Base-by-base conservation (phyloP, 2,113 vertebrate species). In the Indicator maculatus region DNA sequence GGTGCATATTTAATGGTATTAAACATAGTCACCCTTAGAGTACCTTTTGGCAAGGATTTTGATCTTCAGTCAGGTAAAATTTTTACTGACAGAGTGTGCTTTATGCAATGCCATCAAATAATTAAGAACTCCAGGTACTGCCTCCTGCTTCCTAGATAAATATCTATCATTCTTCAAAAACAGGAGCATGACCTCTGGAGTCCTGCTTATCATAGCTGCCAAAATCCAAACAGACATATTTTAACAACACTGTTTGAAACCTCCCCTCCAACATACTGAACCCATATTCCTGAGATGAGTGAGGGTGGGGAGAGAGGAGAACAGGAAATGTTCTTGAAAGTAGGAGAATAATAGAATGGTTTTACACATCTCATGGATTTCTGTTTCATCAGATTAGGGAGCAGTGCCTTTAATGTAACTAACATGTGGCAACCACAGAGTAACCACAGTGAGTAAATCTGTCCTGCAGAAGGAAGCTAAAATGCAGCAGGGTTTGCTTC, bases 391-490 rank as follows among this genome's bases (percentile, higher is more conserved):
- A 91, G 88, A 83, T 90, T 77, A 92, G 66, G 84, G 55, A 88
- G 59, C 76, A 79, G 76, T 59, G 80, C 79, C 83, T 95, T 88
- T 81, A 91, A 94, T 65, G 77, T 91, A 91, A 79, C 61, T 91
- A 96, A 86, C 94, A 93, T 94, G 83, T 90, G 88, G 83, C 83
- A 81, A 92, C 93, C 95, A 93, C 93, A 94, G 73, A 63, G 76
- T 72, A 91, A 96, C 93, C 91, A 95, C 96, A 91, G 83, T 33
- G 65, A 88, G 83, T 83, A 95, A 95, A 96, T 97, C 93, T 91
- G 91, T 86, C 92, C 80, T 88, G 66, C 88, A 91, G 86, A 77
- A 94, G 93, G 86, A 91, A 94, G 88, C 70, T 78, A 23, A 75
- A 91, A 78, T 86, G 44, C 83, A 90, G 73, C 73, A 88, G 80